Base-by-base conservation (phyloP, 2,797 vertebrate species). In the Poeciliopsis infans region DNA sequence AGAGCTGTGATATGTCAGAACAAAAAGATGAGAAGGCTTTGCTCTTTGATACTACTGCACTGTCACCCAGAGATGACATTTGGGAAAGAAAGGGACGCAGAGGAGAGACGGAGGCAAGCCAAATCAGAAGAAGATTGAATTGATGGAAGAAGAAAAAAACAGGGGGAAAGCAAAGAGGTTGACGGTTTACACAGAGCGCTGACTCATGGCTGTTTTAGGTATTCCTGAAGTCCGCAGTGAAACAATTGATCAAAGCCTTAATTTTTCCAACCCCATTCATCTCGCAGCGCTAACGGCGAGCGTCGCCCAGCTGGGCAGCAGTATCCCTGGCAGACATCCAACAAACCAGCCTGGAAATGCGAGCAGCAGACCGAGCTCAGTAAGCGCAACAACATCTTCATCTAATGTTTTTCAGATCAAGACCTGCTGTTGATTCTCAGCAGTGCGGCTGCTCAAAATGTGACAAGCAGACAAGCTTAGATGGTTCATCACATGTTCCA, bases 191-290 rank as follows among this genome's bases (percentile, higher is more conserved):
- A 85, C 84, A 77, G 83, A 79, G 70, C 28, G 81, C 93, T 93
- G 94, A 93, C 85, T 94, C 92, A 93, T 83, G 77, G 88, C 81
- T 79, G 85, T 90, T 90, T 87, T 81, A 88, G 90, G 84, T 91
- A 84, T 91, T 92, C 87, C 88, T 90, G 87, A 93, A 80, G 86
- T 94, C 91, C 78, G 88, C 94, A 94, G 90, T 88, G 88, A 94
- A 90, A 93, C 89, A 87, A 93, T 94, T 89, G 84, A 94, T 94
- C 91, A 93, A 93, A 91, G 89, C 85, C 91, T 91, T 93, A 84
- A 92, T 92, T 94, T 91, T 91, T 88, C 87, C 78, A 87, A 10
- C 88, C 93, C 86, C 80, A 86, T 94, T 92, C 90, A 89, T 88
- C 87, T 86, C 78, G 80, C 90, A 86, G 89, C 41, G 51, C 84